Evolutionary conservation across 2,797 vertebrate species (phyloP), one percentile per base, ranked within the genome.

Genomic region (Typhlichthys eigenmanni): DNA sequence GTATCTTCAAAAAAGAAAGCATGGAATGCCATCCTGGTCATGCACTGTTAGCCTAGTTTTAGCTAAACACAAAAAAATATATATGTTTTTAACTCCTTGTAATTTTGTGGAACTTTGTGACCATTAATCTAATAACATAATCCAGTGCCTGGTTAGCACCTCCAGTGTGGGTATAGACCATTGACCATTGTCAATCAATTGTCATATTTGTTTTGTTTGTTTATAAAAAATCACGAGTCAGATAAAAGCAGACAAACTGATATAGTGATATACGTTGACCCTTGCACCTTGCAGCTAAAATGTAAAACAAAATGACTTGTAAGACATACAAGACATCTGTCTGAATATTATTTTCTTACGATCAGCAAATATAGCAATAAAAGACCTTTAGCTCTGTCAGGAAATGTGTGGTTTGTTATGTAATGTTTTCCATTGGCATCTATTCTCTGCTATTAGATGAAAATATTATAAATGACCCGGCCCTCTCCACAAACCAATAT

Each of bases 1-100:
- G 14, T 54, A 29, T 62, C 64, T 58, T 68, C 60, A 68, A 75
- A 62, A 67, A 52, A 32, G 43, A 64, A 24, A 24, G 24, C 3
- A 29, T 34, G 13, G 62, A 14, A 6, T 7, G 9, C 57, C 56
- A 53, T 55, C 49, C 0, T 68, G 46, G 67, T 32, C 69, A 59
- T 71, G 53, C 7, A 24, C 60, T 57, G 14, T 24, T 45, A 14
- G n/a, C 59, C 68, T 61, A 50, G 47, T 81, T 86, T 85, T 84
- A 85, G 75, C 79, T 24, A 88, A 87, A 87, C 84, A 84, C 76
- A 82, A 81, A 86, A 86, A 77, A 63, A 53, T 63, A 16, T 59
- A 69, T 89, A 89, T 88, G 88, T 91, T 91, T 0, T 87, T 88
- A 77, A 86, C 85, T 82, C 86, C 81, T 11, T 82, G 87, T 80